Evolutionary conservation across 2,888 invertebrate species (phyloP).

Genomic region (Hypolimnas misippus): DNA sequence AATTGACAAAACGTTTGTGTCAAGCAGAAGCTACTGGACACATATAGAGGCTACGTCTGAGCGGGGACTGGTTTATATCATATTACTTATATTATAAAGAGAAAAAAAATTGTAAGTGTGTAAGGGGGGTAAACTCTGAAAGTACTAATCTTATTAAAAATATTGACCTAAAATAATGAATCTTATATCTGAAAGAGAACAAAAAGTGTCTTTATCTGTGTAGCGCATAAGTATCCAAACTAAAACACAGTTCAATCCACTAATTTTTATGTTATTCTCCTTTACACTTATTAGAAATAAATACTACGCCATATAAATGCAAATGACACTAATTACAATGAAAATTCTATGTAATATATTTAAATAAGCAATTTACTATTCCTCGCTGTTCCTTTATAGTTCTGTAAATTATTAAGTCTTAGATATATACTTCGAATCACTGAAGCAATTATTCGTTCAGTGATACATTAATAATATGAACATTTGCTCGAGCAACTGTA

Average conservation of each 20-base stretch:
- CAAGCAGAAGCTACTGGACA: too few relatives aligned
- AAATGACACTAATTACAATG: slow-evolving; percentile 17
- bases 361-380: slow-evolving; percentile 31
- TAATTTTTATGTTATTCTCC: slow-evolving; percentile 2
- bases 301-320: slow-evolving; percentile 11
- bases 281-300: too few relatives aligned
- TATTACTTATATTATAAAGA: too few relatives aligned
- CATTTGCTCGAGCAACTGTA: neutral
- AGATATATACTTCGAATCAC: neutral
- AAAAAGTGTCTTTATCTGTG: too few relatives aligned
- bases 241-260: neutral
- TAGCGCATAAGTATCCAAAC: neutral
- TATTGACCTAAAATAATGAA: too few relatives aligned
- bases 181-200: too few relatives aligned
- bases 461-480: neutral
- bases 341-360: slow-evolving; percentile 26
- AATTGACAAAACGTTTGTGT: too few relatives aligned
- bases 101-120: too few relatives aligned
- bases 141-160: too few relatives aligned
- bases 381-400: slow-evolving; percentile 11
- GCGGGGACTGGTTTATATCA: too few relatives aligned
- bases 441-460: neutral
- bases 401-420: slow-evolving; percentile 19
- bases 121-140: too few relatives aligned
- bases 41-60: too few relatives aligned